Evolutionary conservation across 1,140 invertebrate genomes (phyloP), one percentile per base, ranked within the genome.

Genomic region (Heliconius melpomene): DNA sequence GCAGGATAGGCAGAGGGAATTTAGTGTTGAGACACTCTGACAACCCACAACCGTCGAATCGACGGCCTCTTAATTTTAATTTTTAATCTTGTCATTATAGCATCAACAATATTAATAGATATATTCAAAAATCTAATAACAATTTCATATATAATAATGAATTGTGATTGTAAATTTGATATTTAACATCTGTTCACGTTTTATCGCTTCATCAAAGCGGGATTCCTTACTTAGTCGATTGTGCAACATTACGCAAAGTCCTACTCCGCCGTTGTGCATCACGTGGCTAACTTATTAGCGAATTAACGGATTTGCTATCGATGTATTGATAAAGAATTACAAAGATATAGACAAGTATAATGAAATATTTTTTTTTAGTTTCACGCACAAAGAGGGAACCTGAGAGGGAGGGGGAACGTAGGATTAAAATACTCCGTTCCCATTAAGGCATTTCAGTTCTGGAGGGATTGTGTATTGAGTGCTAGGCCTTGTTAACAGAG

Each of bases 281-380:
- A 81, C 82, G 79, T 70, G 57, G 36, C 57, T 40, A 66, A 75
- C 36, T 73, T 79, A 77, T 83, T 79, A 77, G 75, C 82, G 77
- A 81, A 83, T 83, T 83, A 83, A 83, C 79, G 77, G 29, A 80
- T 77, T 83, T 36, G 52, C 40, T 71, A 79, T 77, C 54, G 36
- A 79, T 70, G 72, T 77, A n/a, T 78, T 82, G 66, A 6, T 26
- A 60, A 38, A 83, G 77, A 72, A 6, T 29, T 79, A 46, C 9
- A 29, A 74, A 81, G 13, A 18, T 50, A 26, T 74, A 78, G 78
- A 79, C 3, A 16, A 36, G 3, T 20, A 6, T 16, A 7, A 26
- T 57, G 6, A 23, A 57, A 57, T 52, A 57, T 9, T 57, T 23
- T 57, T 40, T 29, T 40, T 40, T 40, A 9, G 11, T 11, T 40